A percentile compares a stretch with the other conserved stretches of the same genome.
Conservation (phyloP, 2,113 vertebrate species). For the Hypanus sabinus region DNA sequence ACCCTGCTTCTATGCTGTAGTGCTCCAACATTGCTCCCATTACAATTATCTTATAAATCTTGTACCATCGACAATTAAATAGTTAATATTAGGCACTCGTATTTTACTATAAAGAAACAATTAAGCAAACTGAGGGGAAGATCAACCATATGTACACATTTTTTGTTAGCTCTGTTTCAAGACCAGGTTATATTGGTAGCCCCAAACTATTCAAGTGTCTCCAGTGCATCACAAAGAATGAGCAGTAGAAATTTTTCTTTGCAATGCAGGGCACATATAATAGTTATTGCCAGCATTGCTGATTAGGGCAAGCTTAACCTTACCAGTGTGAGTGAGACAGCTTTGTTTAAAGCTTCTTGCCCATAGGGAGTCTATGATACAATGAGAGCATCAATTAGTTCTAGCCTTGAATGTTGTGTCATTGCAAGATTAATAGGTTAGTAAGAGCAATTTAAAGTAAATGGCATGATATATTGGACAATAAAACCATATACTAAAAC, state of each 20-base stretch:
- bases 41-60: neutral
- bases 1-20: too few relatives aligned
- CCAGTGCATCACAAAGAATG: neutral
- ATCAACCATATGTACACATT: neutral
- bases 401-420: neutral
- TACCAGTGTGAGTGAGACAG: neutral
- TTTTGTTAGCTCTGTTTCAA: neutral
- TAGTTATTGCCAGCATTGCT: neutral
- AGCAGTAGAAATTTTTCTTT: neutral
- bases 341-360: neutral
- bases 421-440: neutral
- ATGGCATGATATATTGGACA: neutral
- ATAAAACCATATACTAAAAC: neutral
- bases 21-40: neutral
- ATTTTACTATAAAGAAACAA: neutral
- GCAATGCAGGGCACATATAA: neutral
- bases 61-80: neutral
- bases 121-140: neutral
- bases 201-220: neutral
- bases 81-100: neutral
- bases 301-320: conserved; percentile 11
- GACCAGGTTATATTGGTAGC: neutral
- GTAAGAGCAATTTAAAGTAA: neutral
- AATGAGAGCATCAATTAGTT: neutral
- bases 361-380: neutral